Evolutionary conservation across 2,888 invertebrate genomes (phyloP).

Genomic region (Amphipyra berbera): DNA sequence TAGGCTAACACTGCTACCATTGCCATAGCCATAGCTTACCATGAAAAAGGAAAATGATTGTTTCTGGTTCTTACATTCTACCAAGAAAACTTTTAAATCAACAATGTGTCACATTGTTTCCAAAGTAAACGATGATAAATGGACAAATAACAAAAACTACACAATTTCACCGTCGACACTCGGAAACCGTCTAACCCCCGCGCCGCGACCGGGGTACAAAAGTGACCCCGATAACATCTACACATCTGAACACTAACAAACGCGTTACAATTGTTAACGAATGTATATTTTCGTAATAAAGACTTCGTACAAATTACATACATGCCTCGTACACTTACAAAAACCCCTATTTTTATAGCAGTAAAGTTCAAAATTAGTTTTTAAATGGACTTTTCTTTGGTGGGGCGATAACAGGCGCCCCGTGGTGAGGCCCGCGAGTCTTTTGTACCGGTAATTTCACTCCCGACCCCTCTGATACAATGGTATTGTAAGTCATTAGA

Average conservation of each 20-base stretch:
- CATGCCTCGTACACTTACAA: constrained; percentile 9
- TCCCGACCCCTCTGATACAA: constrained; percentile 66
- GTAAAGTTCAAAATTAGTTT: constrained; percentile 36
- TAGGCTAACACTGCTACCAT: no score
- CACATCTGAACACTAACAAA: constrained; percentile 65
- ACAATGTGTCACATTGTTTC: constrained; percentile 39
- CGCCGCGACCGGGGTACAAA: constrained; percentile 36
- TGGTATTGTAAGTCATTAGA: constrained; percentile 74
- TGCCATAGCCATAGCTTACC: no score
- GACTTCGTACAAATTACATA: constrained; percentile 50
- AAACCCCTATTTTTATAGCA: neutral
- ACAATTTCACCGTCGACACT: constrained; percentile 33
- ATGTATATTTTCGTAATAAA: constrained; percentile 66
- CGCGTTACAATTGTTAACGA: constrained; percentile 64
- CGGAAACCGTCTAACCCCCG: constrained; percentile 50
- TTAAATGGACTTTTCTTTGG: constrained; percentile 8
- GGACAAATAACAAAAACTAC: constrained; percentile 24
- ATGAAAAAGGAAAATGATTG: no score
- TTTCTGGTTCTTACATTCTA: no score
- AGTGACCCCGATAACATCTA: constrained; percentile 75
- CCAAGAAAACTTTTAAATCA: neutral
- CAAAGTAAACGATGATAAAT: constrained; percentile 19
- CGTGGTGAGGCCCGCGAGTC: constrained; percentile 71
- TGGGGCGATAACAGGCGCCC: constrained; percentile 74
- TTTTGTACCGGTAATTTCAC: constrained; percentile 77